A percentile compares a stretch with the other conserved stretches of the same genome.
phyloP scores from a whole-genome alignment of 2,888 invertebrate species.

The Ceriagrion tenellum region DNA sequence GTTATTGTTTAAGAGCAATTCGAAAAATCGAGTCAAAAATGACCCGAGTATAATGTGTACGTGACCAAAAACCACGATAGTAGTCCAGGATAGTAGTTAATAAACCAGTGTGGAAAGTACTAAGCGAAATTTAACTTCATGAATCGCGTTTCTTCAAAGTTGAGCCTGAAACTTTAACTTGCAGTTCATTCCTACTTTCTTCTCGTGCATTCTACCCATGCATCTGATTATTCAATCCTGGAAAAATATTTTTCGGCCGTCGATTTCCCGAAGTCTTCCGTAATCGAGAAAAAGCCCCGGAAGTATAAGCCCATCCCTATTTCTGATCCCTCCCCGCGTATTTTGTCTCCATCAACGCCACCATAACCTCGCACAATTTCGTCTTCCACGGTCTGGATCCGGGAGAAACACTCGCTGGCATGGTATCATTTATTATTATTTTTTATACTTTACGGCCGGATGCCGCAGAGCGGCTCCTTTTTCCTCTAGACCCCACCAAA shows the following conservation, averaged over 20 bases:
- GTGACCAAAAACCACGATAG: too few species aligned
- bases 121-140: too few species aligned
- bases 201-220: background rate
- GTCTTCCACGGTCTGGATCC: background rate
- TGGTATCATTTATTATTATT: background rate
- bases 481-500: background rate
- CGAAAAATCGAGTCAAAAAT: too few species aligned
- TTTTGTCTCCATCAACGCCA: background rate
- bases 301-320: background rate
- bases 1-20: too few species aligned
- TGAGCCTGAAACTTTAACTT: too few species aligned
- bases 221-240: background rate
- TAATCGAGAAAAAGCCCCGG: background rate
- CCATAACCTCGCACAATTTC: constrained; percentile 9
- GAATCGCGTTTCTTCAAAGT: too few species aligned
- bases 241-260: background rate
- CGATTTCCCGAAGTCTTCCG: background rate
- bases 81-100: too few species aligned
- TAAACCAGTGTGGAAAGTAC: too few species aligned
- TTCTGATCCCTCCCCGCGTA: background rate
- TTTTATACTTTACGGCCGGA: background rate
- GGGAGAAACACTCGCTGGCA: background rate
- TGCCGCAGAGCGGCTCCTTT: background rate
- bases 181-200: too few species aligned
- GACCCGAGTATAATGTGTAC: too few species aligned